A percentile compares a stretch with the other conserved stretches of the same genome.
These are phyloP conservation scores for Erpornis zantholeuca DNA, from an alignment of 2,113 vertebrate genomes.

Conservation along the genomic window DNA sequence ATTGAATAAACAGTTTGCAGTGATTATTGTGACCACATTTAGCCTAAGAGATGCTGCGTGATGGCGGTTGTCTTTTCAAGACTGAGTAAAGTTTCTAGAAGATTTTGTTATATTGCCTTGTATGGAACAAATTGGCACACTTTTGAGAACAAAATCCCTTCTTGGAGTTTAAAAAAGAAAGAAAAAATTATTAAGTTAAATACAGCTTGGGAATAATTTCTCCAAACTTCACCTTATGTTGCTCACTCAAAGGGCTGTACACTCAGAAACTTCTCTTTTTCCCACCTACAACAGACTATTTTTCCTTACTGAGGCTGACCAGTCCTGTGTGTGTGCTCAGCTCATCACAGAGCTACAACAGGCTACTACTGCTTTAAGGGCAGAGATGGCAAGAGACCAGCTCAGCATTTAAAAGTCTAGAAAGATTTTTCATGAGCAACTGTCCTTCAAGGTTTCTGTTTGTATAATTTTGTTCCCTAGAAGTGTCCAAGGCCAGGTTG, in stretches of 20 bases:
- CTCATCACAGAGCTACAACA: not conserved
- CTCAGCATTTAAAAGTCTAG: not conserved
- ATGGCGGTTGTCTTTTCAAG: not conserved
- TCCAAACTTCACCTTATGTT: not conserved
- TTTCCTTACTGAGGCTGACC: not conserved
- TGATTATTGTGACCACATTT: not conserved
- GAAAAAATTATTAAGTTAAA: not conserved
- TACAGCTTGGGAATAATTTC: not conserved
- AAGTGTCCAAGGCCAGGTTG: not conserved
- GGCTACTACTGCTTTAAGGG: not conserved
- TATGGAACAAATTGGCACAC: not conserved
- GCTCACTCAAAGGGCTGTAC: not conserved
- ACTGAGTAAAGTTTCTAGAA: not conserved
- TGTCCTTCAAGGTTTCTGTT: not conserved
- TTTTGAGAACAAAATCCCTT: not conserved
- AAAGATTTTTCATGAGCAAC: not conserved
- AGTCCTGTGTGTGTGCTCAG: not conserved
- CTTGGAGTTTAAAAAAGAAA: not conserved
- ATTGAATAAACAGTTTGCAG: not conserved
- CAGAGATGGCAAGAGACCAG: not conserved
- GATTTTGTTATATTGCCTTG: not conserved
- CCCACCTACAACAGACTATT: not conserved
- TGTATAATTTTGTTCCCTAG: not conserved
- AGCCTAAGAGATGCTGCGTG: not conserved
- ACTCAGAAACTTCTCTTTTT: not conserved